Base-by-base conservation (phyloP, 92 coral and sea anemone genomes). In the Epizoanthus stellaris region DNA sequence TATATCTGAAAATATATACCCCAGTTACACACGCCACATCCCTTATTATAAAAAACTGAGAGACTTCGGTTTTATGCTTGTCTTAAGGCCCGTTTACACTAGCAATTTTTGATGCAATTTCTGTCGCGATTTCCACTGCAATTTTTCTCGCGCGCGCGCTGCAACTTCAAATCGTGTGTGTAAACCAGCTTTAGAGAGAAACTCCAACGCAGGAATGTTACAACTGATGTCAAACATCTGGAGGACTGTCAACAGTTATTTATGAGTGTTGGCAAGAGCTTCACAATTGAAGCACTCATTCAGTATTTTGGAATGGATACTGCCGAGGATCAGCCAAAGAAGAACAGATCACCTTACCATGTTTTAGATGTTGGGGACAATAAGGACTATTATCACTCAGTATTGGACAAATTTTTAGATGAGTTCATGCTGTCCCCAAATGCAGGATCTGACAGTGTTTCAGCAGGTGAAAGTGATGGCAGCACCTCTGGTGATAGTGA, bases 161-260 rank as follows among this genome's bases (percentile, higher is more conserved):
- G n/a, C n/a, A n/a, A n/a, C n/a, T n/a, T n/a, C n/a, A n/a, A n/a
- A n/a, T n/a, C n/a, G n/a, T n/a, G n/a, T n/a, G n/a, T n/a, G n/a
- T n/a, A n/a, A n/a, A n/a, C n/a, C n/a, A n/a, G n/a, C 70, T 88
- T 88, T 82, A 30, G 91, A 66, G 90, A 87, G 73, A 87, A 87
- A 66, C 66, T 84, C 3, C 81, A 88, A 66, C 81, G 88, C 19
- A 83, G 88, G 67, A 82, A 88, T 82, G 91, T 82, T 40, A 87
- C 86, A 16, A 45, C 30, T 38, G 85, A 87, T 70, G 86, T 87
- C 54, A 87, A 80, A 82, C 91, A 88, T 62, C 56, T 30, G 21
- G 87, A 88, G 60, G 88, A 88, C 85, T 88, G 91, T 47, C 75
- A 88, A 67, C 87, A 88, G 36, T 73, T 88, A 49, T 88, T 82